phyloP scores from a whole-genome alignment of 2,888 invertebrate species.

The Pristionchus maxplancki region DNA sequence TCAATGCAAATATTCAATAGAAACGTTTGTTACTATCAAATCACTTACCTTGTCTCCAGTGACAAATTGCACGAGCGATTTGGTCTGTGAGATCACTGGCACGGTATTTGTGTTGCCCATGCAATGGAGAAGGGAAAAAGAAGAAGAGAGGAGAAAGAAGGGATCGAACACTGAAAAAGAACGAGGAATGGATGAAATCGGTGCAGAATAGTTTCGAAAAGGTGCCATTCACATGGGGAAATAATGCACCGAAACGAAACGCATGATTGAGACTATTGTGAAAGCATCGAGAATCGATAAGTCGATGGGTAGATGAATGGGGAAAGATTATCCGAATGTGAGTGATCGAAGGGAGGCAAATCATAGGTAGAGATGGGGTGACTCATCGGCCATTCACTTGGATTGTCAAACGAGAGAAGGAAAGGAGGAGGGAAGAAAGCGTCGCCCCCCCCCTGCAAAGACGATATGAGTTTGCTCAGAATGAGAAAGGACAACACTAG shows the following conservation, averaged over 20 bases:
- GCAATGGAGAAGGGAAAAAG: not conserved
- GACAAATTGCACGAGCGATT: conserved; percentile 47
- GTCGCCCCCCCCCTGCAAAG: not conserved
- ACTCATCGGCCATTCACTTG: conserved; percentile 34
- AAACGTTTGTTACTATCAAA: no score
- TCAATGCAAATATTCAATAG: no score
- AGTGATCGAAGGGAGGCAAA: not conserved
- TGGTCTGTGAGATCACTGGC: conserved; percentile 46
- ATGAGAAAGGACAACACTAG: not conserved
- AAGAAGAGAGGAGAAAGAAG: not conserved
- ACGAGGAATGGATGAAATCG: not conserved
- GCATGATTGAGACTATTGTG: not conserved
- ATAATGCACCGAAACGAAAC: not conserved
- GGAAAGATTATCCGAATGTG: conserved; percentile 20
- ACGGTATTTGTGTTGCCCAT: conserved; percentile 51
- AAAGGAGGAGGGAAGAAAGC: not conserved
- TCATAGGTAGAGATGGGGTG: conserved; percentile 28
- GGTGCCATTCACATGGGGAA: not conserved
- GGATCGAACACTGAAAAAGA: not conserved
- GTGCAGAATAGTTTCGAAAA: not conserved
- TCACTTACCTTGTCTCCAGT: conserved; percentile 32
- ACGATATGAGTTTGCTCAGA: conserved; percentile 12
- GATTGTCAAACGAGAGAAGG: conserved; percentile 21
- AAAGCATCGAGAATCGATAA: conserved; percentile 24
- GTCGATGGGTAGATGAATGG: conserved; percentile 1